Evolutionary conservation across 2,113 vertebrate genomes (phyloP).

Genomic region (Rhynchopsitta pachyrhyncha): DNA sequence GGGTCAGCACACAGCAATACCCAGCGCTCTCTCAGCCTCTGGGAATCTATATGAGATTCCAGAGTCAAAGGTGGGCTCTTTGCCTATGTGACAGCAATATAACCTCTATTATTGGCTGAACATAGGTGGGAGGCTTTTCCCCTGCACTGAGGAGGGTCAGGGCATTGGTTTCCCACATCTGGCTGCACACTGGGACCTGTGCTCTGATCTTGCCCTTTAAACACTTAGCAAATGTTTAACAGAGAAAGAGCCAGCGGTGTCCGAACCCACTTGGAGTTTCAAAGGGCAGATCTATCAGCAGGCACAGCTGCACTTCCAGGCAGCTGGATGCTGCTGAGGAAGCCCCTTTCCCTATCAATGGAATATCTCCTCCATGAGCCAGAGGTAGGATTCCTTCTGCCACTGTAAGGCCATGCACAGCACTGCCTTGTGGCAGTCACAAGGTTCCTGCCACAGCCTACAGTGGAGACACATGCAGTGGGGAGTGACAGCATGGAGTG

Average conservation of each 20-base stretch:
- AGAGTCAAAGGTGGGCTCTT: background rate
- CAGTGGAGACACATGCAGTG: background rate
- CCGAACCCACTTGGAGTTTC: rapidly evolving
- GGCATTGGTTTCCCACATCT: background rate
- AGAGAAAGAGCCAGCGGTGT: background rate
- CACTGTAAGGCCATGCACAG: constrained; percentile 79
- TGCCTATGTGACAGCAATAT: background rate
- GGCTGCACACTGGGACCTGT: background rate
- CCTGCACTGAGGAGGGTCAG: background rate
- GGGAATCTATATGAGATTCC: background rate
- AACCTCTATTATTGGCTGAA: background rate
- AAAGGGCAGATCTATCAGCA: background rate
- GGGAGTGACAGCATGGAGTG: background rate
- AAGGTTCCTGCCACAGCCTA: constrained; percentile 71
- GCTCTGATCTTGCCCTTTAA: background rate
- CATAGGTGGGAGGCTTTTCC: background rate
- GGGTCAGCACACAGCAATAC: background rate
- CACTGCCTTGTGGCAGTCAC: constrained; percentile 80
- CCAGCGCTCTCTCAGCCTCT: background rate
- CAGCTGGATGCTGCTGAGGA: background rate
- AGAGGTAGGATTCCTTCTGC: constrained; percentile 81
- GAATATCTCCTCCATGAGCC: constrained; percentile 78
- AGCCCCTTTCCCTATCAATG: background rate
- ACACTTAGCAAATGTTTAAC: background rate
- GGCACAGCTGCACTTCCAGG: background rate